Evolutionary conservation across 2,888 invertebrate species (phyloP), one percentile per base, ranked within the genome.

Genomic region (Tillus elongatus): DNA sequence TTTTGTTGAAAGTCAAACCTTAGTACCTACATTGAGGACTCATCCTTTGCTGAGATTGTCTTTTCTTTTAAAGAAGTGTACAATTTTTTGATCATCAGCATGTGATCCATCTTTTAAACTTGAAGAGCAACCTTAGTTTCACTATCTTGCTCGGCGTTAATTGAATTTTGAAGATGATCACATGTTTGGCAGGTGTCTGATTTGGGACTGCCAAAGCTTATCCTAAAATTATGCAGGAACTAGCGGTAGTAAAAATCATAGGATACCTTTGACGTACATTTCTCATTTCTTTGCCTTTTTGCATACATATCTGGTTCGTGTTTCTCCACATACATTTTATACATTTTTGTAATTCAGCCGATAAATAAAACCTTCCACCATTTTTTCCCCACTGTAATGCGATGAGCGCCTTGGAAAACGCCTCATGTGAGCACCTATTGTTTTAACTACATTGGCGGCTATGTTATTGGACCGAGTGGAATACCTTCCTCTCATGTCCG

Each of bases 1-100:
- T 52, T 52, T 35, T 51, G 51, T 34, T 45, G 47, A 32, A 33
- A 49, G 26, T 49, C 46, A 43, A 50, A 51, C 30, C 35, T 36
- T 15, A 51, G 29, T 14, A 46, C 45, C 13, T 50, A 44, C 24
- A 49, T 39, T 11, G 32, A 13, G 6, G 33, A 35, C 35, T 46
- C 44, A 15, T 29, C 29, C 35, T 42, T 47, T 6, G 42, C 40
- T 27, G 44, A 33, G 2, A n/a, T 30, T 4, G 40, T 39, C 36
- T 41, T 43, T 33, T 46, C 41, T 35, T 45, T 47, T n/a, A 51
- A 14, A 11, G 37, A 15, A 3, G 13, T 37, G 35, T 46, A 47
- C 39, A 51, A 49, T 8, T 10, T 4, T 35, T 47, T 45, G 6
- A 44, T 33, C 41, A 52, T 50, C 11, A 10, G 10, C 15, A 43